Base-by-base conservation (phyloP, 2,797 vertebrate species). In the Harpagifer antarcticus region DNA sequence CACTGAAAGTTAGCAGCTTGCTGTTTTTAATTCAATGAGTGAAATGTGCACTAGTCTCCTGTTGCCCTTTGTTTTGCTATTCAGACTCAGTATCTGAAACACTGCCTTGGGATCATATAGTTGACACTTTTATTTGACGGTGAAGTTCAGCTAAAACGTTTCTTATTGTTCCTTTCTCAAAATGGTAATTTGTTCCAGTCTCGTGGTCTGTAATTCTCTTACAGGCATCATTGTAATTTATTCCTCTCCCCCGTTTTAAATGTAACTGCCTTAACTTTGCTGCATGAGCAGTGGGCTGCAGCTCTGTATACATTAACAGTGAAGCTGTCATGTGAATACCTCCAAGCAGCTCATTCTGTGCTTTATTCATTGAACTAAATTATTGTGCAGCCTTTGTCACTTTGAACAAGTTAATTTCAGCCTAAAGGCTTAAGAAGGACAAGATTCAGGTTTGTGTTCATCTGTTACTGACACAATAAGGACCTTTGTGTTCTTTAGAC, bases 331-430 rank as follows among this genome's bases (percentile, higher is more conserved):
- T 53, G 47, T 58, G n/a, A 63, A 61, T 79, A 58, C 59, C 55
- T 76, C 55, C 80, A 67, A 67, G 47, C 45, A 33, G 27, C 12
- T 71, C 4, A 67, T 71, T 76, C 76, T 71, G 14, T 59, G 33
- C 37, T 67, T 77, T 68, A 66, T 50, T 55, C 63, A 44, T 43
- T 59, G 9, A 88, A 78, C n/a, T 76, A 57, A 80, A 78, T 37
- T 3, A 84, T 37, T 57, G 23, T n/a, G 43, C 43, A 1, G 15
- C 8, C 10, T 60, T 62, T 66, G 50, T 53, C 19, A 45, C 17
- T 57, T 63, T 66, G 7, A 64, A 68, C 44, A 68, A 62, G 50
- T 76, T 86, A 43, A 37, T 43, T 57, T 67, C n/a, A 52, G 61
- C 55, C 27, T 3, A 1, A 17, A 37, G 57, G 77, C 37, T 76